phyloP scores from a whole-genome alignment of 1,140 invertebrate species.

The Trinorchestia longiramus region DNA sequence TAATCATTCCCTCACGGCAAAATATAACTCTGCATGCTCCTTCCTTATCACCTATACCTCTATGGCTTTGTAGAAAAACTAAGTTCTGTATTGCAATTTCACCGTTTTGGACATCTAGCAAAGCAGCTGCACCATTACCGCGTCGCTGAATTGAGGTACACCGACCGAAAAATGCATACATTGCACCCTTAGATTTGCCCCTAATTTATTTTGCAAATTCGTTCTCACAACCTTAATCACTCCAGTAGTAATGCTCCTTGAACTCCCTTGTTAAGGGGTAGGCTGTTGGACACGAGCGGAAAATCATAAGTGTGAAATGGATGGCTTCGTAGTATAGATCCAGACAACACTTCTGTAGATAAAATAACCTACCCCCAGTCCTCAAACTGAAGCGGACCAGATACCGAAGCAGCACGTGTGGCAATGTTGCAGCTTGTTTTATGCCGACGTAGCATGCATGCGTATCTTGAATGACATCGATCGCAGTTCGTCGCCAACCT shows the following conservation, averaged over 20 bases:
- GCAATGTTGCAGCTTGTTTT: background rate
- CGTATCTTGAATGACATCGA: background rate
- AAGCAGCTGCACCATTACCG: background rate
- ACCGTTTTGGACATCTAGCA: background rate
- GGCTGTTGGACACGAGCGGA: no score
- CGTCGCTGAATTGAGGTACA: background rate
- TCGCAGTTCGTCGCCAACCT: background rate
- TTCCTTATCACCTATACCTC: background rate
- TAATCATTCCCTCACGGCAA: background rate
- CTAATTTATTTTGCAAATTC: no score
- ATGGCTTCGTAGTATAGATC: no score
- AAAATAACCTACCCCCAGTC: no score
- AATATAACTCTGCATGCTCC: background rate
- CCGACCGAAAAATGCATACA: no score
- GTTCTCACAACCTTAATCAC: no score
- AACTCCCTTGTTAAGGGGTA: no score
- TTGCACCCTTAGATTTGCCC: no score
- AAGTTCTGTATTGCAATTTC: background rate
- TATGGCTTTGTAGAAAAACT: background rate
- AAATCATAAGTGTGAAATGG: no score
- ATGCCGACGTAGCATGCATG: background rate
- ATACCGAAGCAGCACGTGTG: background rate
- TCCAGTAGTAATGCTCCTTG: no score
- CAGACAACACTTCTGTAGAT: no score
- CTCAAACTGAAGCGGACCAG: no score